A percentile compares a stretch with the other conserved stretches of the same genome.
Conservation (phyloP, 2,113 vertebrate genomes). For the Bos indicus region DNA sequence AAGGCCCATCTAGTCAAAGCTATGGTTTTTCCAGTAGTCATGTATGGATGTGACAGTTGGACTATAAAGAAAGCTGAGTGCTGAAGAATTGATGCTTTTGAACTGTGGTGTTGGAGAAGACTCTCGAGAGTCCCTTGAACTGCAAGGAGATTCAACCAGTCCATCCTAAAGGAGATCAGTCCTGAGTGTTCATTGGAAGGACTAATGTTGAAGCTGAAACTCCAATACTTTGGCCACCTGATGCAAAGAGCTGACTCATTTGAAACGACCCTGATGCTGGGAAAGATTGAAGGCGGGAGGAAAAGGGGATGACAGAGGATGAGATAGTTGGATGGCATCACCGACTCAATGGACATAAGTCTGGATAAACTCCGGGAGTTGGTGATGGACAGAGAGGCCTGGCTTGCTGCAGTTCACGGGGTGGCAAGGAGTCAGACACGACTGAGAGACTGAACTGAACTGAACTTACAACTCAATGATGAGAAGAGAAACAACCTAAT, state of each 20-base stretch:
- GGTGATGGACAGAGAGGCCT: not conserved
- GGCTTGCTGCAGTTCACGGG: rapidly evolving
- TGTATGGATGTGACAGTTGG: not conserved
- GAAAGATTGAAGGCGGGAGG: not conserved
- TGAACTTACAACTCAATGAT: not conserved
- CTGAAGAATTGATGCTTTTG: not conserved
- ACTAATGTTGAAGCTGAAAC: not conserved
- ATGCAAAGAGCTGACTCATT: not conserved
- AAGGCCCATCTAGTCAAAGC: not conserved
- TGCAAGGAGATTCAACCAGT: not conserved
- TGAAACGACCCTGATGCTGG: not conserved
- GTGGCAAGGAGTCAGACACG: not conserved
- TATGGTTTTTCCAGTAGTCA: not conserved
- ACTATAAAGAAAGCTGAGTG: not conserved
- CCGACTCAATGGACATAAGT: not conserved
- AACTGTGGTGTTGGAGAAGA: not conserved
- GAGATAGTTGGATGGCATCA: not conserved
- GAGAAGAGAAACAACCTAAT: not conserved
- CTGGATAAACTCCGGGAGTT: not conserved
- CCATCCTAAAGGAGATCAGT: not conserved
- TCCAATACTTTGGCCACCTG: not conserved
- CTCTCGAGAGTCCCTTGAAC: not conserved
- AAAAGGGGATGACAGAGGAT: not conserved
- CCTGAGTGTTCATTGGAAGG: not conserved
- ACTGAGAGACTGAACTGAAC: not conserved